Base-by-base conservation (phyloP, 2,888 invertebrate species). In the Agonum fuliginosum region DNA sequence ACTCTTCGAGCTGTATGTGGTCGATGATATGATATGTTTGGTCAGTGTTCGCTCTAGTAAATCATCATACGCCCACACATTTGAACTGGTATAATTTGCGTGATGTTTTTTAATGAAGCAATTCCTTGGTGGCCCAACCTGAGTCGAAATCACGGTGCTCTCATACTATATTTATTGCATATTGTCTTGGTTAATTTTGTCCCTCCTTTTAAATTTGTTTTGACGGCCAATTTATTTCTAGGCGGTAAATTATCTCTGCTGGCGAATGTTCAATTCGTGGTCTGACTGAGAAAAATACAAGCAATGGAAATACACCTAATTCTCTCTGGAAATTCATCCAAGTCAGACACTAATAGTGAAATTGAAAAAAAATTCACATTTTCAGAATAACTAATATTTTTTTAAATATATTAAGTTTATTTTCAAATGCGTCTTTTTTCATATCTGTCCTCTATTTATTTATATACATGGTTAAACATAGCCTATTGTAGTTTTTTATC, bases 181-280 rank as follows among this genome's bases (percentile, higher is more conserved):
- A 80, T 80, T 80, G 80, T 80, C 79, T 78, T 74, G 75, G 78
- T 74, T 80, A 80, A 80, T 80, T 80, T 78, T 73, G 78, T 80
- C 78, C 37, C 72, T 58, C 72, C 72, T 69, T 78, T 67, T 79
- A 80, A 80, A 79, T 80, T 79, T 70, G 76, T 80, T 79, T 77
- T 77, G 79, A 79, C 79, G 78, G 79, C 51, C 78, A 78, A 78
- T 80, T 80, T 80, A 79, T 62, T 74, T 65, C 46, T 1, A 8
- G 27, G 0, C 74, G 8, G 46, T 65, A 74, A 65, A 74, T 74
- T 74, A 74, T 74, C 67, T 51, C 14, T 30, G 43, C 46, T 73
- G 73, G 73, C 73, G 73, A 14, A 12, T 12, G 73, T 41, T 73
- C 73, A 73, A 62, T 62, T 62, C 58, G 51, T 6, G 19, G 34